Evolutionary conservation across 1,140 invertebrate species (phyloP).

Genomic region (Drosophila mauritiana): DNA sequence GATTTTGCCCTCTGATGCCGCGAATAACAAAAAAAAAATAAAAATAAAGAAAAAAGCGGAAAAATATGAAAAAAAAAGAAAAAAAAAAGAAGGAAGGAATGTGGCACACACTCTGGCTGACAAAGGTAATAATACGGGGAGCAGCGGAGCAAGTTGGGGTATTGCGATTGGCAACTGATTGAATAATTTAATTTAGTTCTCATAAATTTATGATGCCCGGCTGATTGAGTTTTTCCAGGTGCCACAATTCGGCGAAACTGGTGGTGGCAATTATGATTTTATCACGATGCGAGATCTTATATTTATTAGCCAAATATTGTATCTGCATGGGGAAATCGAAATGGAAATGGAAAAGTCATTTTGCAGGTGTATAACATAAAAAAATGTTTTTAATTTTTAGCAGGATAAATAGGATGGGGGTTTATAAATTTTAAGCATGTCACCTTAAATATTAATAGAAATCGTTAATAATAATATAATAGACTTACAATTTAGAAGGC

Average conservation of each 20-base stretch:
- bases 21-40: no score
- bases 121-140: slow-evolving; percentile 3
- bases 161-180: slow-evolving; percentile 38
- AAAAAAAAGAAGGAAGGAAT: not conserved
- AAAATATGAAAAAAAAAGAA: not conserved
- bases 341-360: not conserved
- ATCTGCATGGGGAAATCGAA: not conserved
- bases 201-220: slow-evolving; percentile 44
- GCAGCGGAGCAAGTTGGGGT: not conserved
- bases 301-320: slow-evolving; percentile 14
- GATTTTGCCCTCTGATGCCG: slow-evolving; percentile 12
- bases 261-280: slow-evolving; percentile 26
- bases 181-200: slow-evolving; percentile 50
- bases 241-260: slow-evolving; percentile 1
- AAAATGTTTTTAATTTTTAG: not conserved
- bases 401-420: not conserved
- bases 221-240: slow-evolving; percentile 42
- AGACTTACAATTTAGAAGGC: no score
- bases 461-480: no score
- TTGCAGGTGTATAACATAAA: not conserved
- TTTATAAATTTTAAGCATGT: no score
- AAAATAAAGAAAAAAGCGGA: not conserved
- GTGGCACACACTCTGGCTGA: slow-evolving; percentile 1
- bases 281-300: slow-evolving; percentile 17
- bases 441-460: no score